Base-by-base conservation (phyloP, 2,797 vertebrate species). In the Tragopan temminckii region DNA sequence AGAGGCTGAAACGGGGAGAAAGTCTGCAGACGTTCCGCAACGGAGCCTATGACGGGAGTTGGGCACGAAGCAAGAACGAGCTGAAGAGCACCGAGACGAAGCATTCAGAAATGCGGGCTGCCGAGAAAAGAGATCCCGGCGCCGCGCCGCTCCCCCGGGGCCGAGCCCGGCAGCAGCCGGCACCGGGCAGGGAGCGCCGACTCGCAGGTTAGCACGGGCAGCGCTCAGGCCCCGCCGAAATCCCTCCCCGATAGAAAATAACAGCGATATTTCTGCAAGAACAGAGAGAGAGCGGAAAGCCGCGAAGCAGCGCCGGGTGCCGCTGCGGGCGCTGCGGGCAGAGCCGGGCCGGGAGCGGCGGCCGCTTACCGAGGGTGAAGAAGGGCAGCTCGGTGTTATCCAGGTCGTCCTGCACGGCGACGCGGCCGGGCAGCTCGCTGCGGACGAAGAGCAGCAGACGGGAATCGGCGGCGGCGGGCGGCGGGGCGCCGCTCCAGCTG, bases 341-440 rank as follows among this genome's bases (percentile, higher is more conserved):
- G 4, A 8, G 66, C 4, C 36, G 43, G 13, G 50, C 50, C 50
- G 61, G 87, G 81, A 48, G 57, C 72, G 89, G 76, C 55, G 52
- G 76, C 42, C 62, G 15, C 98, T 98, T 98, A 99, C 99, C 99
- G 93, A 99, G 98, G 38, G 99, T 99, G 98, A 99, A 99, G 98
- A 99, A 99, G 76, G 99, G 99, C 94, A 99, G 99, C 97, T 99
- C 99, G 11, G 99, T 99, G 98, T 99, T 99, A 98, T 99, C 99
- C 96, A 99, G 98, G 97, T 99, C 99, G 98, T 99, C 99, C 98
- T 99, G 98, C 85, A 99, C 99, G 63, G 99, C 98, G 93, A 99
- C 98, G 97, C 98, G 98, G 93, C 99, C 99, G 71, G 99, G 99
- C 96, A 99, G 98, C 98, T 99, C 99, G 94, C 98, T 99, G 90